phyloP scores from a whole-genome alignment of 2,797 vertebrate genomes.

The Sebastes reedi region DNA sequence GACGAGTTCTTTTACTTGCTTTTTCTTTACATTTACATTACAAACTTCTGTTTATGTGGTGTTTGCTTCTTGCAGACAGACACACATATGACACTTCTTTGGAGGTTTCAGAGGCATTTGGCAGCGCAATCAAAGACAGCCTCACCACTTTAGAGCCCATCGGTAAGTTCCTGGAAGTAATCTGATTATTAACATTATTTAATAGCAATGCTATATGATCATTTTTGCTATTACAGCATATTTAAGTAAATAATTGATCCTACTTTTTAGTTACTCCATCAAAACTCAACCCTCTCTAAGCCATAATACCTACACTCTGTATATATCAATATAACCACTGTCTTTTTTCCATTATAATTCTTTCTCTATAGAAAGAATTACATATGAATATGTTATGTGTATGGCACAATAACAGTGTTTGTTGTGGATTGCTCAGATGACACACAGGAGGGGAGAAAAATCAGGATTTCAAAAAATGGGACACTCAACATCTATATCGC shows the following conservation, averaged over 20 bases:
- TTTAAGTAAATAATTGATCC: background rate
- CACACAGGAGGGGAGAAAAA: constrained; percentile 56
- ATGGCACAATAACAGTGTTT: background rate
- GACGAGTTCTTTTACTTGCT: background rate
- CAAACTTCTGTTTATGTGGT: background rate
- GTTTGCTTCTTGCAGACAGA: constrained; percentile 50
- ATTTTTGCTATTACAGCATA: background rate
- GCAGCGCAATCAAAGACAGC: constrained; percentile 55
- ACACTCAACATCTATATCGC: constrained; percentile 85
- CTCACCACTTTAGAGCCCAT: constrained; percentile 43
- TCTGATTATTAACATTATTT: background rate
- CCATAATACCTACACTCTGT: background rate
- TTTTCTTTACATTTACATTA: background rate
- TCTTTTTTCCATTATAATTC: background rate
- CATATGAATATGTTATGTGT: background rate
- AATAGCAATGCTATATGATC: background rate
- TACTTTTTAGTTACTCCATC: background rate
- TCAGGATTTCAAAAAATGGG: constrained; percentile 75
- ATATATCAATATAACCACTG: background rate
- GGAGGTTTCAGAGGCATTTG: constrained; percentile 68
- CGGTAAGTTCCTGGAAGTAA: constrained; percentile 38
- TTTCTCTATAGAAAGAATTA: background rate
- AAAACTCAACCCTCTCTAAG: background rate
- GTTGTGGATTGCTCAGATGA: constrained; percentile 48
- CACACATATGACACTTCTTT: constrained; percentile 70